Evolutionary conservation across 2,888 invertebrate genomes (phyloP).

Genomic region (Fragum fragum): DNA sequence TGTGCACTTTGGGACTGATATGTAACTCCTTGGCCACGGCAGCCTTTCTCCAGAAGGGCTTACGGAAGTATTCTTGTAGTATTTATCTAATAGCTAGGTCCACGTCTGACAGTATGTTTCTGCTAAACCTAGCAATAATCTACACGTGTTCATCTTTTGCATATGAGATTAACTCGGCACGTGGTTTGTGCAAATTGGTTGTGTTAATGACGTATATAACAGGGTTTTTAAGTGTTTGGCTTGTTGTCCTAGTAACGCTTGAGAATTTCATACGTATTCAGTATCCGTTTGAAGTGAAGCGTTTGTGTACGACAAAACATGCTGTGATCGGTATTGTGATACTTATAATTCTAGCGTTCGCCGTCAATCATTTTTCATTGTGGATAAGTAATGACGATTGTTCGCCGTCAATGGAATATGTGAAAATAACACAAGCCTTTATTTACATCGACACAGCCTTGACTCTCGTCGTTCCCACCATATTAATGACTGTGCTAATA

Average conservation of each 20-base stretch:
- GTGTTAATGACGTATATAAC: conserved; percentile 54
- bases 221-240: conserved; percentile 56
- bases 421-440: conserved; percentile 52
- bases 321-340: conserved; percentile 63
- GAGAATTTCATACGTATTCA: conserved; percentile 89
- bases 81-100: conserved; percentile 93
- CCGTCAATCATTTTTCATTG: conserved; percentile 67
- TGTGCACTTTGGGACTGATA: conserved; percentile 91
- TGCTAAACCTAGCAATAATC: conserved; percentile 89
- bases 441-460: conserved; percentile 65
- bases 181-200: conserved; percentile 48
- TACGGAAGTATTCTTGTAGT: conserved; percentile 92
- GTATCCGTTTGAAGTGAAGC: conserved; percentile 90
- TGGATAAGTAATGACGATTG: conserved; percentile 65
- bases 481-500: conserved; percentile 60
- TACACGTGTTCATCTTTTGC: conserved; percentile 73
- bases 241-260: conserved; percentile 50
- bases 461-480: conserved; percentile 68
- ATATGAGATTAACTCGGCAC: conserved; percentile 32
- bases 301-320: conserved; percentile 71
- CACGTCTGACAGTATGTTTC: conserved; percentile 92
- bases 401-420: conserved; percentile 32
- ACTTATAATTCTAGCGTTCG: conserved; percentile 49
- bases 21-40: conserved; percentile 92
- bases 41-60: conserved; percentile 92